Evolutionary conservation across 2,797 vertebrate species (phyloP).

Genomic region (Strix occidentalis): DNA sequence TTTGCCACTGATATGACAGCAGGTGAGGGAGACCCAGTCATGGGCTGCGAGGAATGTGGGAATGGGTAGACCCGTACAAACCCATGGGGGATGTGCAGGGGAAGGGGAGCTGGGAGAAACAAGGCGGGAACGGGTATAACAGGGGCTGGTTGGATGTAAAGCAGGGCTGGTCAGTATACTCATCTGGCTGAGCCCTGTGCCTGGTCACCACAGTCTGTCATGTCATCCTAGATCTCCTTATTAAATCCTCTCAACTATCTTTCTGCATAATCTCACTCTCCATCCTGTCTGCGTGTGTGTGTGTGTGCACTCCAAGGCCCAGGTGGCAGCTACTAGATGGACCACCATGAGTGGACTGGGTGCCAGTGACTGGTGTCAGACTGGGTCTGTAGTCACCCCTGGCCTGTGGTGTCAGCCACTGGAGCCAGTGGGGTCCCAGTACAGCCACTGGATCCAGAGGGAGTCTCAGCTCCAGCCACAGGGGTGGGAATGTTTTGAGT

Average conservation of each 20-base stretch:
- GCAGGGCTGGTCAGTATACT: not conserved
- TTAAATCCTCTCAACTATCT: not conserved
- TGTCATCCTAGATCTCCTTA: not conserved
- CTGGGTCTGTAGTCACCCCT: too few species aligned
- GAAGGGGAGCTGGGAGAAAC: not conserved
- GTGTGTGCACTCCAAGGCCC: too few species aligned
- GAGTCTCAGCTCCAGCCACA: too few species aligned
- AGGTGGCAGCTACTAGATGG: too few species aligned
- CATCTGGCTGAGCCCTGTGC: not conserved
- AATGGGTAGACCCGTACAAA: not conserved
- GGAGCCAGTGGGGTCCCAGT: too few species aligned
- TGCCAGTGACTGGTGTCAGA: too few species aligned
- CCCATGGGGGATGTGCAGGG: not conserved
- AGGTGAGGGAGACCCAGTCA: not conserved
- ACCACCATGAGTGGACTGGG: too few species aligned
- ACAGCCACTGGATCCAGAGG: too few species aligned
- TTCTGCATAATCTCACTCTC: not conserved
- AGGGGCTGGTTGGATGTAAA: not conserved
- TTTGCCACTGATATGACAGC: not conserved
- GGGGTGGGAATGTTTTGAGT: too few species aligned
- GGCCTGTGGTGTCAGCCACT: too few species aligned
- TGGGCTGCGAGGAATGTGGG: not conserved
- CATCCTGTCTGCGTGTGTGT: too few species aligned
- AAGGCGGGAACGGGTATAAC: not conserved
- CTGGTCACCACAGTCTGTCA: not conserved